Evolutionary conservation across 2,113 vertebrate species (phyloP).

Genomic region (Chaetodon trifascialis): DNA sequence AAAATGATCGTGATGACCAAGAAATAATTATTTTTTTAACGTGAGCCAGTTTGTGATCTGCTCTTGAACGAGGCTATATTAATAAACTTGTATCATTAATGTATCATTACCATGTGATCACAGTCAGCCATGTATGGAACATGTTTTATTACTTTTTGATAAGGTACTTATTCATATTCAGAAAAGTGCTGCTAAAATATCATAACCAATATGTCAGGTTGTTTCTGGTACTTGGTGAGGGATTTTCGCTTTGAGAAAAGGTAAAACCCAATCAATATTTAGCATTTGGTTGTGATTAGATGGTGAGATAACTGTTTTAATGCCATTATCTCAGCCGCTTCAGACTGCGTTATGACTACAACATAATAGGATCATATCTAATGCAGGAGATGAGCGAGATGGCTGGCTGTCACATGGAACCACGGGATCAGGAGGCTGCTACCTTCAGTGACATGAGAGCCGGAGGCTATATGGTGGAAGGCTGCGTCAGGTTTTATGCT

Average conservation of each 20-base stretch:
- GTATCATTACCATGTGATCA: background rate
- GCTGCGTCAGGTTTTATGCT: background rate
- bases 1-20: too few relatives aligned
- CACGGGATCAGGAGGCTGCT: constrained; percentile 13
- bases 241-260: constrained; percentile 1
- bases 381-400: constrained; percentile 21
- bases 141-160: background rate
- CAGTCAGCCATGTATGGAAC: background rate
- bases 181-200: background rate
- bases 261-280: background rate
- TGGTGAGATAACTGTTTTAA: constrained; percentile 18
- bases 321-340: constrained; percentile 21
- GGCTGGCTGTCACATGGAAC: constrained; percentile 8
- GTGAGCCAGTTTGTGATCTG: too few relatives aligned
- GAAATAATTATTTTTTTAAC: too few relatives aligned
- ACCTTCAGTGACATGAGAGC: constrained; percentile 20
- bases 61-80: too few relatives aligned
- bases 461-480: background rate
- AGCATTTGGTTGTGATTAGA: constrained; percentile 1
- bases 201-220: background rate
- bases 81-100: background rate
- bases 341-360: background rate
- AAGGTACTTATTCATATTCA: background rate
- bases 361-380: constrained; percentile 30
- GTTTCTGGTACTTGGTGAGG: background rate